These are phyloP conservation scores for Bactericera cockerelli DNA, from an alignment of 1,140 invertebrate species.

Conservation along the genomic window DNA sequence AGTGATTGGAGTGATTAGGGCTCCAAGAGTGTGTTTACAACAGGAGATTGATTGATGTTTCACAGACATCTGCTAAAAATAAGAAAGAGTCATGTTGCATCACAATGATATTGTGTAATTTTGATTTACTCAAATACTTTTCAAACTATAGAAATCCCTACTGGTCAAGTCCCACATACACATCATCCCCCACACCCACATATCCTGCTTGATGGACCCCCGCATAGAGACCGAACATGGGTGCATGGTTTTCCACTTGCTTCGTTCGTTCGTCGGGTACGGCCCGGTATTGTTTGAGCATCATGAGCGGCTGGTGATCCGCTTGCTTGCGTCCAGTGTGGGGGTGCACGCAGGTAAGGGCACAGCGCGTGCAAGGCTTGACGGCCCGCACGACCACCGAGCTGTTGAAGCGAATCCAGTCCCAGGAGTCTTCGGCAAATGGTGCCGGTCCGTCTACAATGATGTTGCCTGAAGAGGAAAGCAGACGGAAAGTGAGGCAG, in stretches of 20 bases:
- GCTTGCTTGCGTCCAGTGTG: not conserved
- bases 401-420: constrained; percentile 47
- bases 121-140: no score
- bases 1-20: no score
- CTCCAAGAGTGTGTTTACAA: no score
- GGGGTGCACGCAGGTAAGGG: not conserved
- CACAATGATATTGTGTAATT: no score
- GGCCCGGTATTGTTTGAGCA: not conserved
- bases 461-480: constrained; percentile 52
- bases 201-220: not conserved
- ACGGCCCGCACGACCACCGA: constrained; percentile 40
- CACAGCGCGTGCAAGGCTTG: constrained; percentile 43
- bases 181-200: not conserved
- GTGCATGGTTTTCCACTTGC: not conserved
- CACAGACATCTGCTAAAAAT: no score
- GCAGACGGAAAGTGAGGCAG: constrained; percentile 33
- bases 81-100: no score
- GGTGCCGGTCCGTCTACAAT: constrained; percentile 41
- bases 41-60: no score
- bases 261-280: not conserved
- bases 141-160: no score
- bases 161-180: not conserved
- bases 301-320: not conserved
- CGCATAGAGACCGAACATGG: not conserved
- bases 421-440: constrained; percentile 51